phyloP scores from a whole-genome alignment of 2,888 invertebrate species.

The Acleris sparsana region DNA sequence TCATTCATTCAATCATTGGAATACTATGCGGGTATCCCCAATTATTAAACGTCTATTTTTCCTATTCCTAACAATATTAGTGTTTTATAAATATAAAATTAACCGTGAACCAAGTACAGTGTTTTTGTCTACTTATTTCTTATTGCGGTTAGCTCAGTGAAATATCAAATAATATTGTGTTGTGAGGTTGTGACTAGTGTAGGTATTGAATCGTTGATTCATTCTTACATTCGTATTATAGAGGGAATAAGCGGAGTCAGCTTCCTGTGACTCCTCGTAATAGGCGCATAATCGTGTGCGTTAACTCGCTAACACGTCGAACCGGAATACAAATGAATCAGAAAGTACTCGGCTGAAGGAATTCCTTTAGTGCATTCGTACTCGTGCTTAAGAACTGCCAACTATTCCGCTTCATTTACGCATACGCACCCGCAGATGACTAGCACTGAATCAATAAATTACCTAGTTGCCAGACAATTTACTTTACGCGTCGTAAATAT shows the following conservation, averaged over 20 bases:
- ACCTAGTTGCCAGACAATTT: neutral
- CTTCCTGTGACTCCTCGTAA: conserved; percentile 59
- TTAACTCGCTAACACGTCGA: conserved; percentile 45
- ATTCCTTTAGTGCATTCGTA: conserved; percentile 66
- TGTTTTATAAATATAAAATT: too few species aligned
- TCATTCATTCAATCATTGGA: too few species aligned
- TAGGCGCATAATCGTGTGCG: conserved; percentile 33
- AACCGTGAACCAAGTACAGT: too few species aligned
- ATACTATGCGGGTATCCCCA: too few species aligned
- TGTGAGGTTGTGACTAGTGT: too few species aligned
- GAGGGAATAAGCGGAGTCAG: conserved; percentile 47
- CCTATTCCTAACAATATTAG: too few species aligned
- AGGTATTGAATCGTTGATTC: conserved; percentile 11
- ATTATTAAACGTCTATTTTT: too few species aligned
- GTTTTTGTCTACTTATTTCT: conserved; percentile 3
- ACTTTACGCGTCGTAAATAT: conserved; percentile 8
- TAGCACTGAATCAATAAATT: neutral
- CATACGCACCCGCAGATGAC: neutral
- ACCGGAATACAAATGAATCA: conserved; percentile 77
- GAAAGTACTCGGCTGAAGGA: conserved; percentile 73
- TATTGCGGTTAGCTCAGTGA: conserved; percentile 14
- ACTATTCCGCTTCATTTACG: conserved; percentile 26
- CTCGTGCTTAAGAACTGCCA: conserved; percentile 40
- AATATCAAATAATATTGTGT: conserved; percentile 13
- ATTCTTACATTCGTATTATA: conserved; percentile 41